A percentile compares a stretch with the other conserved stretches of the same genome.
Evolutionary conservation across 2,888 invertebrate species (phyloP).

Genomic region (Ametastegia equiseti): DNA sequence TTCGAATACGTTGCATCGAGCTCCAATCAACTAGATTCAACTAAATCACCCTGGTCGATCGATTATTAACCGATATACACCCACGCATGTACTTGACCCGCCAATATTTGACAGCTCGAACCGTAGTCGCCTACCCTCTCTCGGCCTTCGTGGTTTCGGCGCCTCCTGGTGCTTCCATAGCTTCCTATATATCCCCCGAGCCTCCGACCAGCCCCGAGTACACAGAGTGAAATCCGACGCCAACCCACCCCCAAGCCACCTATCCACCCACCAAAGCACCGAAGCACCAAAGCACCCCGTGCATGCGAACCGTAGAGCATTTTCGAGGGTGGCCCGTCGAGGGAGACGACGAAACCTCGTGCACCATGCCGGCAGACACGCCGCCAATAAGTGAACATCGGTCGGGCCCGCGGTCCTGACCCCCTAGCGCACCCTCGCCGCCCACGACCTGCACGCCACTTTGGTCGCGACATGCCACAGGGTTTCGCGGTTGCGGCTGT

Average conservation of each 20-base stretch:
- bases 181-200: slow-evolving; percentile 8
- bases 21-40: slow-evolving; percentile 11
- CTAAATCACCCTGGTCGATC: slow-evolving; percentile 68
- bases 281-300: slow-evolving; percentile 28
- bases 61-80: slow-evolving; percentile 70
- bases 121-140: slow-evolving; percentile 53
- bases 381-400: slow-evolving; percentile 76
- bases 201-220: slow-evolving; percentile 23
- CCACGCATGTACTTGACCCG: too few species aligned
- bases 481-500: slow-evolving; percentile 38
- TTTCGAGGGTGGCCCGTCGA: slow-evolving; percentile 26
- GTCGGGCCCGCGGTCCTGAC: slow-evolving; percentile 63
- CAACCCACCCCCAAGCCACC: not conserved
- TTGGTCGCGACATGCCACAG: slow-evolving; percentile 46
- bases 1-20: not conserved
- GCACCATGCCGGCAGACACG: slow-evolving; percentile 75
- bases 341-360: slow-evolving; percentile 47
- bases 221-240: slow-evolving; percentile 39
- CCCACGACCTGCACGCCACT: slow-evolving; percentile 54
- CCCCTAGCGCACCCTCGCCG: slow-evolving; percentile 54
- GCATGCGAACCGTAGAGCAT: slow-evolving; percentile 33
- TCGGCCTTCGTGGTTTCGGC: slow-evolving; percentile 71
- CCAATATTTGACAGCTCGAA: slow-evolving; percentile 74
- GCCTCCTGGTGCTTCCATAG: slow-evolving; percentile 72
- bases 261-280: not conserved